Evolutionary conservation across 2,888 invertebrate species (phyloP), one percentile per base, ranked within the genome.

Genomic region (Cecidostiba fungosa): DNA sequence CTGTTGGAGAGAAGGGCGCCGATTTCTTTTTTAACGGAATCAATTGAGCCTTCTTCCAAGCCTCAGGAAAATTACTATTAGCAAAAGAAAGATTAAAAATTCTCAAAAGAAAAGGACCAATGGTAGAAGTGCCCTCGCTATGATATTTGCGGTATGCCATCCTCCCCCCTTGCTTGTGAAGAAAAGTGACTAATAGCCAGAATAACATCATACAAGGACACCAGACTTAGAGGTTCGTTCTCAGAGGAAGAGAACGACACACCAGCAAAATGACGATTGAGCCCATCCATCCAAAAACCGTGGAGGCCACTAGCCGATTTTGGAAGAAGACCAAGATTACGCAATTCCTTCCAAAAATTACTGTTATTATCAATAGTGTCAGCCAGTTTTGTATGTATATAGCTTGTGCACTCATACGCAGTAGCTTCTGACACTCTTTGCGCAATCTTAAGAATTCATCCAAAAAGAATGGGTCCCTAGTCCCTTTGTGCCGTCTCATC

Each of bases 71-170:
- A 26, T n/a, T 47, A 29, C n/a, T 54, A 3, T 14, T 39, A 3
- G 23, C 2, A 3, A 81, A 29, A 0, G 85, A 85, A 0, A 19
- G n/a, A 32, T 74, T 84, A 8, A 84, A 39, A 0, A 84, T 26
- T 0, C 14, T 43, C 3, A 85, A 1, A 14, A 74, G 0, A 3
- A 14, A 5, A 43, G 12, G 23, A 0, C 16, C 66, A 1, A 85
- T 76, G 2, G 8, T 50, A 3, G 79, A n/a, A 69, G 47, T 23
- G 80, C 85, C 62, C 69, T 82, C 2, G 59, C 76, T 1, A 77
- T 14, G 10, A 39, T 10, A 39, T 39, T 1, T 39, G 39, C 39
- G 39, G 39, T 10, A 39, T 39, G 10, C 54, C 76, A 54, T 77
- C 54, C 19, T 23, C 76, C 29, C 76, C 29, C 8, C n/a, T 70